phyloP scores from a whole-genome alignment of 2,888 invertebrate species.

The Melanostoma mellinum region DNA sequence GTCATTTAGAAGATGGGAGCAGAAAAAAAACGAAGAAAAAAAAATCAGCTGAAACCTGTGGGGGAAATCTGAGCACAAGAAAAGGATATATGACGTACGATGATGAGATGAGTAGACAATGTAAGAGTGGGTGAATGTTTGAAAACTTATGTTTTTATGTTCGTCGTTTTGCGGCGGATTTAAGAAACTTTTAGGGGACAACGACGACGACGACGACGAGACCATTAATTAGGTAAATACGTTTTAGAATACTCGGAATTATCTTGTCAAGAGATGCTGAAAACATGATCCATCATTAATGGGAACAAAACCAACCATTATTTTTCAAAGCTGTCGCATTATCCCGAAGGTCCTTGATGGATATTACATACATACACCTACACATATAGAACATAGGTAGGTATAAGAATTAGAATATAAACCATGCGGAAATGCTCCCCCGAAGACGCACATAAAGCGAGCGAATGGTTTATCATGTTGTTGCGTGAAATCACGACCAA shows the following conservation, averaged over 20 bases:
- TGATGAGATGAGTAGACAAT: neutral
- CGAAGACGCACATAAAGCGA: conserved; percentile 36
- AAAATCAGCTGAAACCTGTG: conserved; percentile 22
- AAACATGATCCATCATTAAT: conserved; percentile 42
- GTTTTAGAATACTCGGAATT: conserved; percentile 43
- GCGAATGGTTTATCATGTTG: conserved; percentile 39
- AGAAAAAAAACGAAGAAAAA: conserved; percentile 25
- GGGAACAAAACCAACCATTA: conserved; percentile 35
- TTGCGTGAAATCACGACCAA: conserved; percentile 23
- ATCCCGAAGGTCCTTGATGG: conserved; percentile 20
- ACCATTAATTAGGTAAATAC: conserved; percentile 37
- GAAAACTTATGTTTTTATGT: conserved; percentile 30
- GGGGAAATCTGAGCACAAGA: conserved; percentile 11
- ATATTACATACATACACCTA: neutral
- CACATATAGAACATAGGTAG: conserved; percentile 27
- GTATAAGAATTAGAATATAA: conserved; percentile 11
- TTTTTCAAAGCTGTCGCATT: conserved; percentile 31
- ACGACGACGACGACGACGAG: neutral
- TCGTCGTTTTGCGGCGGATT: conserved; percentile 12
- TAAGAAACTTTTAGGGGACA: conserved; percentile 23
- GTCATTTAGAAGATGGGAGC: conserved; percentile 40
- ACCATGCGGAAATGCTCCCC: conserved; percentile 35
- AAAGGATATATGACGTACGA: conserved; percentile 1
- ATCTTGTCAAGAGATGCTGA: conserved; percentile 38
- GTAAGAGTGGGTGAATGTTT: neutral